These are phyloP conservation scores for Nycticorax nycticorax DNA, from an alignment of 2,113 vertebrate genomes.

Conservation along the genomic window DNA sequence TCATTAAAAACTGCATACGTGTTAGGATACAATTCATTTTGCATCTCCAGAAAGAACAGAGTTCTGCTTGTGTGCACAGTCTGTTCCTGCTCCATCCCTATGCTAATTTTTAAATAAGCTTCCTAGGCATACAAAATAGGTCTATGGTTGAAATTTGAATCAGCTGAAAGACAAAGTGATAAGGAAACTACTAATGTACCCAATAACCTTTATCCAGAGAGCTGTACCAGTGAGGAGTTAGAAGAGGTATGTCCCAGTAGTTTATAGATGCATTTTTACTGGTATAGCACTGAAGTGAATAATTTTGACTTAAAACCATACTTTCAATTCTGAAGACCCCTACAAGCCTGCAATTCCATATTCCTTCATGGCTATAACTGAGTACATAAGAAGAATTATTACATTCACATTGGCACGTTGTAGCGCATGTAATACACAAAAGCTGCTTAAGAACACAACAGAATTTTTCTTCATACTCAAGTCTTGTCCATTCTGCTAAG, in stretches of 20 bases:
- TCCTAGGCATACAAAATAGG: background rate
- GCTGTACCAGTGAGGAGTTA: background rate
- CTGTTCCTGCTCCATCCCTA: background rate
- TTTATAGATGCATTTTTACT: background rate
- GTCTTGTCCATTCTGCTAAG: background rate
- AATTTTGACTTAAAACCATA: background rate
- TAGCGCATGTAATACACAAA: background rate
- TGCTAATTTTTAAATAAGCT: background rate
- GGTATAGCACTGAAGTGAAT: background rate
- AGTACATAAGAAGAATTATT: background rate
- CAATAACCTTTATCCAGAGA: background rate
- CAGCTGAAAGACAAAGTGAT: background rate
- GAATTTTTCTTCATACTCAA: background rate
- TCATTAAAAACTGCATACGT: background rate
- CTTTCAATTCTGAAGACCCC: background rate
- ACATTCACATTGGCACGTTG: background rate
- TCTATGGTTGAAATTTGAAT: background rate
- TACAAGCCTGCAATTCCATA: background rate
- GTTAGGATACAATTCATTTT: background rate
- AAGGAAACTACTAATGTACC: background rate
- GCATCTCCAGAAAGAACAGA: background rate
- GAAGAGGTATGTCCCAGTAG: background rate
- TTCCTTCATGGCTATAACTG: background rate
- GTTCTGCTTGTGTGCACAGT: background rate
- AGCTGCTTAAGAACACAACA: background rate